phyloP scores from a whole-genome alignment of 2,888 invertebrate species.

The Ophion ventricosus region DNA sequence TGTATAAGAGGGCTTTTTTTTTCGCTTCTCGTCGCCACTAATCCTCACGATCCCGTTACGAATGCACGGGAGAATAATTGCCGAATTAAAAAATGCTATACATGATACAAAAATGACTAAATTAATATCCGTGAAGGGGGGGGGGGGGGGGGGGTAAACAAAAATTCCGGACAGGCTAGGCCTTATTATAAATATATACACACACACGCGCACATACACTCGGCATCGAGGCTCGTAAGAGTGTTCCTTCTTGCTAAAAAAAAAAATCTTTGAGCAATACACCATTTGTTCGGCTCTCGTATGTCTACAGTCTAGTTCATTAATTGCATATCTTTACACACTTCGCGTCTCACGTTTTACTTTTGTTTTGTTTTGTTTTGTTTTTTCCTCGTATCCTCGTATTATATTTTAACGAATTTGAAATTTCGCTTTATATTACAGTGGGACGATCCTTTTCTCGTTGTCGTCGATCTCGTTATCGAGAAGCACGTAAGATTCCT shows the following conservation, averaged over 20 bases:
- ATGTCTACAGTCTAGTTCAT: background rate
- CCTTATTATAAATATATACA: too few relatives aligned
- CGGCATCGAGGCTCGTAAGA: background rate
- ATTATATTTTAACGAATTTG: slow-evolving; percentile 1
- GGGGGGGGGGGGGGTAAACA: background rate
- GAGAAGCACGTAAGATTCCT: slow-evolving; percentile 86
- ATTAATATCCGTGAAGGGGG: background rate
- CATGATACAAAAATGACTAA: background rate
- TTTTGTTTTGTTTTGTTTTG: background rate
- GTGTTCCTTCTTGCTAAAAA: slow-evolving; percentile 12
- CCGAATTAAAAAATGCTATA: background rate
- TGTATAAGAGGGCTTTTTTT: background rate
- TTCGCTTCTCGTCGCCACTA: background rate
- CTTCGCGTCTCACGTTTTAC: background rate
- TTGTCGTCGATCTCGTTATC: slow-evolving; percentile 73
- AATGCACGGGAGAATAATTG: background rate
- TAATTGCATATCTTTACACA: background rate
- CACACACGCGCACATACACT: too few relatives aligned
- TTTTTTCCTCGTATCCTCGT: background rate
- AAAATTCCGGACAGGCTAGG: background rate
- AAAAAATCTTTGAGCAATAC: slow-evolving; percentile 29
- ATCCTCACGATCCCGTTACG: background rate
- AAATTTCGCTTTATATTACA: slow-evolving; percentile 46
- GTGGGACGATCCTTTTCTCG: slow-evolving; percentile 56
- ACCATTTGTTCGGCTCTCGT: background rate